These are phyloP conservation scores for Geotria australis DNA, from an alignment of 2,797 vertebrate genomes.

Conservation along the genomic window DNA sequence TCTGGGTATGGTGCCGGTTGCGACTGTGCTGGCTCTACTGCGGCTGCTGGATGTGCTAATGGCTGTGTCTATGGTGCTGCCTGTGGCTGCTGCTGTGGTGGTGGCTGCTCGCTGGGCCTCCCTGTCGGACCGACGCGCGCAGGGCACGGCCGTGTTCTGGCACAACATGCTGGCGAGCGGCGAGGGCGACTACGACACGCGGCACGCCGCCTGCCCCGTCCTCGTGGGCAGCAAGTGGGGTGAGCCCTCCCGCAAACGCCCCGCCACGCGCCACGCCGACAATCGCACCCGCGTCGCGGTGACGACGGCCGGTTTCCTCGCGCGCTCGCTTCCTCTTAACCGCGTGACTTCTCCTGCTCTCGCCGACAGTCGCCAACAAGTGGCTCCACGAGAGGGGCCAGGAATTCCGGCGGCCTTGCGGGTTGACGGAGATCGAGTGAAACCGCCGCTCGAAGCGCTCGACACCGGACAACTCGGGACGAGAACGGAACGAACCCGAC, in stretches of 20 bases:
- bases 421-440: slow-evolving; percentile 28
- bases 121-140: not conserved
- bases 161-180: slow-evolving; percentile 58
- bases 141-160: slow-evolving; percentile 91
- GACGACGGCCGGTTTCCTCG: not conserved
- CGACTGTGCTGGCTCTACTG: too few species aligned
- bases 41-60: too few species aligned
- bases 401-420: slow-evolving; percentile 60
- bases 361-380: slow-evolving; percentile 52
- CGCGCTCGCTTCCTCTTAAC: not conserved
- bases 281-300: not conserved
- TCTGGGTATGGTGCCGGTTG: too few species aligned
- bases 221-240: slow-evolving; percentile 92
- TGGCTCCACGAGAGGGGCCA: slow-evolving; percentile 90
- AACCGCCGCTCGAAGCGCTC: not conserved
- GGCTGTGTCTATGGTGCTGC: too few species aligned
- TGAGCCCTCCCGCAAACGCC: slow-evolving; percentile 11
- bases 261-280: not conserved
- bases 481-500: too few species aligned
- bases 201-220: slow-evolving; percentile 72
- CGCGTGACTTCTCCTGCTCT: too few species aligned
- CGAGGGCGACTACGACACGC: slow-evolving; percentile 60
- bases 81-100: too few species aligned
- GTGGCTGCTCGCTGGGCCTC: too few species aligned
- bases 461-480: too few species aligned